phyloP scores from a whole-genome alignment of 1,140 invertebrate species.

The Scaptodrosophila lebanonensis region DNA sequence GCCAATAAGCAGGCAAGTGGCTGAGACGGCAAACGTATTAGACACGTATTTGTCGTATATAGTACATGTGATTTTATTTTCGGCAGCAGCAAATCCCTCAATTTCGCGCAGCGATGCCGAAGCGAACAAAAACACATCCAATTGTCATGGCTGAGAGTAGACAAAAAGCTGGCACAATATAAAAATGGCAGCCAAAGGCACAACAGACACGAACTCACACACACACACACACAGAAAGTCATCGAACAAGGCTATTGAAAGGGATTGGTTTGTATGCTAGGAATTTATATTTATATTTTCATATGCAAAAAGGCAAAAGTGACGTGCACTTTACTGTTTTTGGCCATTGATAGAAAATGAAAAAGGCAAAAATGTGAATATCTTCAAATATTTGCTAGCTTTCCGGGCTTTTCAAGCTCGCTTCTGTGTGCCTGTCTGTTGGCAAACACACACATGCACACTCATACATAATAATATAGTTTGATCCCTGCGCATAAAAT shows the following conservation, averaged over 20 bases:
- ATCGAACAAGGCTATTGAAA: conserved; percentile 55
- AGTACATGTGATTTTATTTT: conserved; percentile 4
- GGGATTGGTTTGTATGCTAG: conserved; percentile 63
- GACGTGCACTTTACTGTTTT: no score
- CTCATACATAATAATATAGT: conserved; percentile 55
- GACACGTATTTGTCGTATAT: conserved; percentile 44
- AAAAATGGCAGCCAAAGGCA: conserved; percentile 7
- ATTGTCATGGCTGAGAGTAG: conserved; percentile 51
- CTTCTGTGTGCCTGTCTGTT: neutral
- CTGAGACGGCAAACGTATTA: conserved; percentile 21
- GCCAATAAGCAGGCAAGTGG: conserved; percentile 57
- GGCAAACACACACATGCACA: conserved; percentile 5
- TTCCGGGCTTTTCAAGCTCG: no score
- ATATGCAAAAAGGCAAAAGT: conserved; percentile 57
- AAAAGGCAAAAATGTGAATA: conserved; percentile 21
- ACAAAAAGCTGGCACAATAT: conserved; percentile 46
- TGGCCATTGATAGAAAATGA: conserved; percentile 56
- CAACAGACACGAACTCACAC: neutral
- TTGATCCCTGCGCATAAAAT: conserved; percentile 56
- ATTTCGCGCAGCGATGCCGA: conserved; percentile 30
- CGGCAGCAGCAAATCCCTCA: conserved; percentile 31
- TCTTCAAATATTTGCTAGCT: conserved; percentile 38
- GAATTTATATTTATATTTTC: conserved; percentile 61
- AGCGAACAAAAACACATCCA: conserved; percentile 38
- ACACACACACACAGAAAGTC: conserved; percentile 23